Conservation (phyloP, 2,797 vertebrate genomes). For the Bradypodion pumilum region DNA sequence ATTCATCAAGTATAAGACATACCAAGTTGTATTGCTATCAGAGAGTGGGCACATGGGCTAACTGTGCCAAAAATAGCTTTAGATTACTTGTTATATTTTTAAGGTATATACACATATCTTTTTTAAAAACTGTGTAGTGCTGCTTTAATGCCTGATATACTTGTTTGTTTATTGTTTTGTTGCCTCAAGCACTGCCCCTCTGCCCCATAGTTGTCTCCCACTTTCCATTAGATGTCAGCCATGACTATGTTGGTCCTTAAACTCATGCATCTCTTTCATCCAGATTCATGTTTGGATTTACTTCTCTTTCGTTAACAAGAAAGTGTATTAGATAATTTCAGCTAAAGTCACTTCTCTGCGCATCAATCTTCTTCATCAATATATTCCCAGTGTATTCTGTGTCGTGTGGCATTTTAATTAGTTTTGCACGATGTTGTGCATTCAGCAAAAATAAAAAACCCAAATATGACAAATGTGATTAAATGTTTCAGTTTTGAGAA, state of each 20-base stretch:
- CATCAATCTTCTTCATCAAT: slow-evolving; percentile 66
- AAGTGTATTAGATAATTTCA: slow-evolving; percentile 60
- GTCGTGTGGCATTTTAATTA: slow-evolving; percentile 90
- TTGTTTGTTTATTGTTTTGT: slow-evolving; percentile 17
- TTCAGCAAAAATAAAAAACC: slow-evolving; percentile 81
- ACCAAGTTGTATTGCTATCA: neutral
- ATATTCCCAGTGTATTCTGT: slow-evolving; percentile 70
- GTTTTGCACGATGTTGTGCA: slow-evolving; percentile 87
- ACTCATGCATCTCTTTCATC: slow-evolving; percentile 25
- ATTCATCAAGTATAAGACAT: neutral
- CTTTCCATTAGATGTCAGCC: slow-evolving; percentile 29
- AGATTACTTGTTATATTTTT: slow-evolving; percentile 45
- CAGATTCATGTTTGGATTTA: neutral
- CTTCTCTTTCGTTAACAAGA: slow-evolving; percentile 54
- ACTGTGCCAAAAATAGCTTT: neutral
- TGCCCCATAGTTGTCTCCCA: neutral
- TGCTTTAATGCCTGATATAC: slow-evolving; percentile 25
- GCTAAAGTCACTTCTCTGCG: slow-evolving; percentile 54
- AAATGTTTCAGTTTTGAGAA: slow-evolving; percentile 87
- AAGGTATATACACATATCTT: slow-evolving; percentile 7
- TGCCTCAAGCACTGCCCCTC: neutral
- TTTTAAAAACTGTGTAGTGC: neutral
- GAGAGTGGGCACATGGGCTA: neutral
- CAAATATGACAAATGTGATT: slow-evolving; percentile 90
- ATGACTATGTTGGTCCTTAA: neutral